A percentile compares a stretch with the other conserved stretches of the same genome.
Evolutionary conservation across 2,113 vertebrate genomes (phyloP).

Genomic region (Turdus rufiventris): DNA sequence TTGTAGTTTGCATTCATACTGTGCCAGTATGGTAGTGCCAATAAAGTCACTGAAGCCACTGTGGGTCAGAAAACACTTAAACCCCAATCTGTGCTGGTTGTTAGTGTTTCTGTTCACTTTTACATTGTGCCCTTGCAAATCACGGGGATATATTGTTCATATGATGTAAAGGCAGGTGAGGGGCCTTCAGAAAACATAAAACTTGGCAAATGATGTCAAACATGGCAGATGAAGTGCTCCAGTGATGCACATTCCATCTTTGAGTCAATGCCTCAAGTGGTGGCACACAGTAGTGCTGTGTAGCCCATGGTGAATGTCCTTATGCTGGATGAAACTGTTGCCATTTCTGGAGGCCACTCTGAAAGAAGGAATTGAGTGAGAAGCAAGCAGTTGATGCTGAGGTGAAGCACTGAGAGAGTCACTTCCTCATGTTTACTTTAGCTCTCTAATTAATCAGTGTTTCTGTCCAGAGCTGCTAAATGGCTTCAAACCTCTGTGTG

Average conservation of each 20-base stretch:
- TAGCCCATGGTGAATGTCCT: neutral
- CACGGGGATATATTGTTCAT: rapidly evolving
- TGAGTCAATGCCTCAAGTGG: neutral
- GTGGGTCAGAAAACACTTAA: neutral
- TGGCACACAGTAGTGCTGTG: neutral
- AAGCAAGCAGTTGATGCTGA: neutral
- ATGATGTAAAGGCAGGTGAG: neutral
- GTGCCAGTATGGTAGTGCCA: neutral
- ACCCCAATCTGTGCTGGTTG: neutral
- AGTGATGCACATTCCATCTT: neutral
- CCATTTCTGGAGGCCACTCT: neutral
- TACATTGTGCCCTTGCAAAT: neutral
- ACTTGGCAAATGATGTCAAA: neutral
- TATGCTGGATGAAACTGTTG: neutral
- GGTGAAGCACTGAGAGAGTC: neutral
- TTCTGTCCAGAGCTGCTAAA: neutral
- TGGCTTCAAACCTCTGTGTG: neutral
- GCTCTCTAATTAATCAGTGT: neutral
- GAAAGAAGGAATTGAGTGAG: neutral
- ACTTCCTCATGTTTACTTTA: neutral
- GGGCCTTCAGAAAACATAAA: neutral
- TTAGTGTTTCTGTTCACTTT: neutral
- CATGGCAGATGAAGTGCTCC: neutral
- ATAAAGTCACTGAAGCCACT: neutral
- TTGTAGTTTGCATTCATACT: neutral